A percentile compares a stretch with the other conserved stretches of the same genome.
Evolutionary conservation across 2,888 invertebrate genomes (phyloP).

Genomic region (Halictus quadricinctus): DNA sequence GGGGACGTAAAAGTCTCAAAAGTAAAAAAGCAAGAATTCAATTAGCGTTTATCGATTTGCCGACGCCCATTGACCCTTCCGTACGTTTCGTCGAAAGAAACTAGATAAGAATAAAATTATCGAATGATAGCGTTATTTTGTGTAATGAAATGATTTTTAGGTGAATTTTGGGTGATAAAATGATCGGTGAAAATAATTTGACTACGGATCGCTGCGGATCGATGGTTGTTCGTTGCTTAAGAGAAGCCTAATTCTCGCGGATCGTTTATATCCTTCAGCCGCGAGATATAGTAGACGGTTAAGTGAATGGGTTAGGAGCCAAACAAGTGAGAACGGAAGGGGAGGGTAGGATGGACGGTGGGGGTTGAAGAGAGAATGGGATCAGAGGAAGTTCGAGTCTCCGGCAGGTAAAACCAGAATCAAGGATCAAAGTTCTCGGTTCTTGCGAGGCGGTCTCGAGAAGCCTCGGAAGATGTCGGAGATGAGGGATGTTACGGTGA

Average conservation of each 20-base stretch:
- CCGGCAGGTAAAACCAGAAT: conserved; percentile 70
- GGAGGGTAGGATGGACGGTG: background rate
- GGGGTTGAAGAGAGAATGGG: conserved; percentile 8
- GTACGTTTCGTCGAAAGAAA: background rate
- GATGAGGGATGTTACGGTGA: conserved; percentile 67
- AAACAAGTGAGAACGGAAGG: conserved; percentile 1
- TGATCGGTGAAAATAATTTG: background rate
- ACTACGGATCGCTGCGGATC: background rate
- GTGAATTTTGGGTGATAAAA: no score
- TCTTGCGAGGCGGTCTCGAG: conserved; percentile 59
- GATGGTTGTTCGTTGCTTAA: conserved; percentile 25
- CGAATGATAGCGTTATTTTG: background rate
- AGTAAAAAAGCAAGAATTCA: background rate
- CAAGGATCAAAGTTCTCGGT: conserved; percentile 76
- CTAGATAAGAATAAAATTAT: no score
- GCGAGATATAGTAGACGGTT: conserved; percentile 8
- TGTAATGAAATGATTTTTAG: background rate
- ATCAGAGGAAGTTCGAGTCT: conserved; percentile 19
- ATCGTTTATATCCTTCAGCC: conserved; percentile 23
- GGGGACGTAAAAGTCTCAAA: background rate
- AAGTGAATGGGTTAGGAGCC: conserved; percentile 3
- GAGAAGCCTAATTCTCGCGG: conserved; percentile 43
- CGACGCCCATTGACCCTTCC: background rate
- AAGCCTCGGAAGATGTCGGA: conserved; percentile 56
- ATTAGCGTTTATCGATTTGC: background rate